Base-by-base conservation (phyloP, 1,140 invertebrate genomes). In the Pristionchus pacificus region DNA sequence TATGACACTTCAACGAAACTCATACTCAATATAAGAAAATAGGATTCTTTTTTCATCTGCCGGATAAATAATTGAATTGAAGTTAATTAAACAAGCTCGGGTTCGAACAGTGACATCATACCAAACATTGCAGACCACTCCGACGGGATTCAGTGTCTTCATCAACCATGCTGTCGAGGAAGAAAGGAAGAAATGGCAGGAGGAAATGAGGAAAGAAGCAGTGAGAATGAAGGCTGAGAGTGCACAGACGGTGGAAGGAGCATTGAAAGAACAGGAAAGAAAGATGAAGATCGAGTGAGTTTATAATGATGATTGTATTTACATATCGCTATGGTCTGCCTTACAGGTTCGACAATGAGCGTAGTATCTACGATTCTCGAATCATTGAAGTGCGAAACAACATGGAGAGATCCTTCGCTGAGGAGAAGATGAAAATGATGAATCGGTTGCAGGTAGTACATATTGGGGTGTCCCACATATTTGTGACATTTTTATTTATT, bases 401-500 rank as follows among this genome's bases (percentile, higher is more conserved):
- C 33, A 49, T 66, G 65, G 65, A 66, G 28, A 14, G 32, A 14
- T 24, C 32, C 15, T 66, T 66, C 27, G 65, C 65, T 14, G 65
- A 38, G 65, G 65, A 66, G 65, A 66, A 66, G 65, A 66, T 66
- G 65, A 66, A 66, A 38, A 49, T 66, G 65, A 66, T 66, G 65
- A 66, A 27, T 27, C 10, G 65, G 13, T 38, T 66, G n/a, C 65
- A 66, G 55, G 55, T 57, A n/a, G n/a, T 14, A 57, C 55, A 14
- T 57, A 57, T 24, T n/a, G n/a, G n/a, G n/a, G n/a, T n/a, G n/a
- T n/a, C n/a, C n/a, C n/a, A n/a, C n/a, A n/a, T n/a, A n/a, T n/a
- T n/a, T n/a, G n/a, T n/a, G n/a, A n/a, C n/a, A n/a, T n/a, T n/a
- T n/a, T n/a, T n/a, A n/a, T n/a, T n/a, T n/a, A n/a, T n/a, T n/a